Percentiles rank a stretch among this genome's conserved stretches.
Conservation (phyloP, 2,113 vertebrate species). For the Cairina moschata region DNA sequence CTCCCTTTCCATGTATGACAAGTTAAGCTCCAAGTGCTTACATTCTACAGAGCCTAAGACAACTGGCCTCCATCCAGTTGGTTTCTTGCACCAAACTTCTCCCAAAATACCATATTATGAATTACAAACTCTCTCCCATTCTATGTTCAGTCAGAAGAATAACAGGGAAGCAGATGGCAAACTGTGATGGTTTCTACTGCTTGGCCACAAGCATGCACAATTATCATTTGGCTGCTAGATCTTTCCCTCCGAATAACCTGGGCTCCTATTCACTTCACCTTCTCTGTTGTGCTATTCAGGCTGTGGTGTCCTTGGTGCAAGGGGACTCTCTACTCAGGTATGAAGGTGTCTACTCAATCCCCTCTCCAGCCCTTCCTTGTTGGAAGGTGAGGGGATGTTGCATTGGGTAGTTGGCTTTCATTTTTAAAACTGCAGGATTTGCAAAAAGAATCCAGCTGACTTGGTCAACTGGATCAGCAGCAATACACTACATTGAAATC, state of each 20-base stretch:
- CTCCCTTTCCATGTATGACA: not conserved
- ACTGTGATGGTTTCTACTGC: not conserved
- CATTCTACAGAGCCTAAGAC: not conserved
- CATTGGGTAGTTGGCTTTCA: not conserved
- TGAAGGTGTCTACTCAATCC: not conserved
- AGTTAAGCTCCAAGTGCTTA: not conserved
- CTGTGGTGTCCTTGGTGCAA: not conserved
- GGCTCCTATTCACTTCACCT: not conserved
- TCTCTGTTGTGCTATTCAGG: not conserved
- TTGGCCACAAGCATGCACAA: not conserved
- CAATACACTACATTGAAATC: not conserved
- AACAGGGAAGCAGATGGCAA: not conserved
- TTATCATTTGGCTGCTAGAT: not conserved
- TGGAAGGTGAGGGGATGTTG: not conserved
- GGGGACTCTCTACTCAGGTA: not conserved
- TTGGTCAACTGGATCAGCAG: not conserved
- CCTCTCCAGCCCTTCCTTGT: not conserved
- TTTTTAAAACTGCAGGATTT: not conserved
- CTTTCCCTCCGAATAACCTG: not conserved
- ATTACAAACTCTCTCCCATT: not conserved
- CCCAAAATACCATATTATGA: not conserved
- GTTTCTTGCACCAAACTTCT: not conserved
- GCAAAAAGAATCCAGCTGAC: not conserved
- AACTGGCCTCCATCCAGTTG: not conserved
- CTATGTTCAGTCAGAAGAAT: not conserved